Conservation (phyloP, 2,888 invertebrate species). For the Tridacna crocea region DNA sequence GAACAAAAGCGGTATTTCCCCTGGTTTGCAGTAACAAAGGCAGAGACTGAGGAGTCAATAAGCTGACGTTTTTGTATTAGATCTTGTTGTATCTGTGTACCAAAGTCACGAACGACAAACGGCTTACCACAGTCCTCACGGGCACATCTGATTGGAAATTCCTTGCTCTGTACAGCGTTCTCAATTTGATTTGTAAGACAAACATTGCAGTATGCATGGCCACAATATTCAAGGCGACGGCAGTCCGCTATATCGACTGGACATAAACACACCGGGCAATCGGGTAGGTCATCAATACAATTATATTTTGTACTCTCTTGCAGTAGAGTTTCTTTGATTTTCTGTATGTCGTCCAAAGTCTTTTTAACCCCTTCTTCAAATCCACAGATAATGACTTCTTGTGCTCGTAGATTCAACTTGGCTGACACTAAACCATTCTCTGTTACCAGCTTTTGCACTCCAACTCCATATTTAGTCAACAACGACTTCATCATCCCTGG, state of each 20-base stretch:
- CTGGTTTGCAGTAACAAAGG: constrained; percentile 65
- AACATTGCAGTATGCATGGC: constrained; percentile 77
- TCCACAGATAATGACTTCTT: constrained; percentile 62
- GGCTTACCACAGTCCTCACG: constrained; percentile 67
- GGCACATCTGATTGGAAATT: constrained; percentile 75
- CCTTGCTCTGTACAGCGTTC: constrained; percentile 60
- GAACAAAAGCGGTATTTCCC: constrained; percentile 70
- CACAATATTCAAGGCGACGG: constrained; percentile 77
- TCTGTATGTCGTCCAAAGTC: constrained; percentile 47
- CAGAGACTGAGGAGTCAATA: constrained; percentile 62
- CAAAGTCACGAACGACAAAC: constrained; percentile 69
- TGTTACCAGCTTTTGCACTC: constrained; percentile 56
- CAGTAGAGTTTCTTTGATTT: constrained; percentile 2
- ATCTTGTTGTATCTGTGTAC: constrained; percentile 45
- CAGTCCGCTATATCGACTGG: constrained; percentile 67
- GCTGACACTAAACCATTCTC: constrained; percentile 52
- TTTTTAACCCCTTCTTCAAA: constrained; percentile 51
- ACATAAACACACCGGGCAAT: constrained; percentile 79
- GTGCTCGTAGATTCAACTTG: constrained; percentile 60
- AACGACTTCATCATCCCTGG: constrained; percentile 72
- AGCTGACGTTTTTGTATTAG: constrained; percentile 50
- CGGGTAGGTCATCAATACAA: constrained; percentile 34
- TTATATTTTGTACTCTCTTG: background rate
- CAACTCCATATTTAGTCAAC: constrained; percentile 62
- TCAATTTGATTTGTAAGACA: constrained; percentile 69